Percentiles rank a stretch among this genome's conserved stretches.
Evolutionary conservation across 2,797 vertebrate genomes (phyloP).

Genomic region (Acropternis orthonyx): DNA sequence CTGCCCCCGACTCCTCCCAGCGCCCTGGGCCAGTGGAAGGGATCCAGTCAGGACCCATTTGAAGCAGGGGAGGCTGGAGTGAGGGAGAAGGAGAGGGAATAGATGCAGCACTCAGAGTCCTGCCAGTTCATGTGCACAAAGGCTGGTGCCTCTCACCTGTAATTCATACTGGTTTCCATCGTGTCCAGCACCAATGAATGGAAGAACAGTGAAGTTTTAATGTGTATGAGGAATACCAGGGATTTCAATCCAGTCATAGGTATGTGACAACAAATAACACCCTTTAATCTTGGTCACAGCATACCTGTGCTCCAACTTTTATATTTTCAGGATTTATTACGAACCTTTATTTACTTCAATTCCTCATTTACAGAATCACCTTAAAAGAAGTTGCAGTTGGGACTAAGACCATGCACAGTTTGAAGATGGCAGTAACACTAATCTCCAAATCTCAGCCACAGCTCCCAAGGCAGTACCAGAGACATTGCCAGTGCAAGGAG

Average conservation of each 20-base stretch:
- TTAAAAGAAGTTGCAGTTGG: background rate
- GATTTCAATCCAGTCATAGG: background rate
- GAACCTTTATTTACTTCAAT: background rate
- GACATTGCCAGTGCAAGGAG: background rate
- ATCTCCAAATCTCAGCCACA: background rate
- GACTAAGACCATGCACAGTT: background rate
- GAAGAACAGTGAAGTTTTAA: background rate
- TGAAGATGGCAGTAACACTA: background rate
- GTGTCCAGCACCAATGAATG: background rate
- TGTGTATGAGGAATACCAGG: background rate
- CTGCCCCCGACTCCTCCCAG: fast-evolving
- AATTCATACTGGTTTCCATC: background rate
- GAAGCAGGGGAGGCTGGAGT: background rate
- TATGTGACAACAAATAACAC: background rate
- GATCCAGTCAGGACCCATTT: background rate
- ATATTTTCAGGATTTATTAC: background rate
- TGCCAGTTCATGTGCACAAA: fast-evolving
- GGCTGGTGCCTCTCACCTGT: background rate
- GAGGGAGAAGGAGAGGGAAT: background rate
- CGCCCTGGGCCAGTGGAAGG: background rate
- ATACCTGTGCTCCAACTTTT: background rate
- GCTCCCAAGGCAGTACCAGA: background rate
- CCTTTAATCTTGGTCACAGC: background rate
- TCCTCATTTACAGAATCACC: background rate
- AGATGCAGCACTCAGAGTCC: background rate